Percentiles rank a stretch among this genome's conserved stretches.
These are phyloP conservation scores for Aotus griseimembra DNA, from an alignment of 2,797 vertebrate genomes.

Conservation along the genomic window DNA sequence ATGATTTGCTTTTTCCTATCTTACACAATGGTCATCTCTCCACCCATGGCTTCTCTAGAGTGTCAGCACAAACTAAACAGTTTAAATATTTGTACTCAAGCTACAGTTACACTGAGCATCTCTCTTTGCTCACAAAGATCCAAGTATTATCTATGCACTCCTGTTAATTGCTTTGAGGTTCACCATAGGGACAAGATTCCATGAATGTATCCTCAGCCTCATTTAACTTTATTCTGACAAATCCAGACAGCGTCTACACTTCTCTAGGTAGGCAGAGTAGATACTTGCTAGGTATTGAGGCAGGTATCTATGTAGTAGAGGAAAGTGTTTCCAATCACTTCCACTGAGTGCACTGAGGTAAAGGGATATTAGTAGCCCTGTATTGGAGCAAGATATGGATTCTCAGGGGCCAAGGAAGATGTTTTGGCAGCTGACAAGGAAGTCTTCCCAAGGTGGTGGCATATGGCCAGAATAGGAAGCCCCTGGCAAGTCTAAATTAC, in stretches of 20 bases:
- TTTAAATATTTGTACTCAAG: not conserved
- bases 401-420: not conserved
- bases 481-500: not conserved
- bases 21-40: not conserved
- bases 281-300: not conserved
- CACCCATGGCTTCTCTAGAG: not conserved
- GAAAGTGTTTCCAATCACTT: not conserved
- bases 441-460: not conserved
- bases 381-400: not conserved
- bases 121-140: not conserved
- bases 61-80: not conserved
- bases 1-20: not conserved
- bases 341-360: not conserved
- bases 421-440: not conserved
- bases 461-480: not conserved
- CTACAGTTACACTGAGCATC: not conserved
- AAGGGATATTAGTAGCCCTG: not conserved
- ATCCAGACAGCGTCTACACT: not conserved
- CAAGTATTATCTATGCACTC: not conserved
- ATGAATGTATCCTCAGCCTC: not conserved
- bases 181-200: not conserved
- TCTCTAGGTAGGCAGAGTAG: not conserved
- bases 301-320: not conserved
- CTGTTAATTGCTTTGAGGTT: not conserved
- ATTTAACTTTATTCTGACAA: not conserved